Evolutionary conservation across 2,113 vertebrate genomes (phyloP).

Genomic region (Tringa solitaria): DNA sequence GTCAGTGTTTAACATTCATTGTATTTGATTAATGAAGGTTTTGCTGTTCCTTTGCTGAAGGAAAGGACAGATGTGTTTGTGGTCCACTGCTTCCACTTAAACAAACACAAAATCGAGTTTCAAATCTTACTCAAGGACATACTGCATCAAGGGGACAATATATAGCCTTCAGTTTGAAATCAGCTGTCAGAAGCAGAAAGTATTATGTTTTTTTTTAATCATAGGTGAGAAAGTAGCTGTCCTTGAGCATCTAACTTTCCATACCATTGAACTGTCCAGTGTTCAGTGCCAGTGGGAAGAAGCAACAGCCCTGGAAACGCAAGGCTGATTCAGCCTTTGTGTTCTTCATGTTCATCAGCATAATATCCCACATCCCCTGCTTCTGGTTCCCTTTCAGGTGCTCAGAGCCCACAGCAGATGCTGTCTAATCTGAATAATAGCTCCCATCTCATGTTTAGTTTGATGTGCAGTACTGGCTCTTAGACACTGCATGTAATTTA

Average conservation of each 20-base stretch:
- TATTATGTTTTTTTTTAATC: neutral
- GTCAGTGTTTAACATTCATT: conserved; percentile 20
- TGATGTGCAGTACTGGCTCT: neutral
- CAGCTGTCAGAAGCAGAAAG: conserved; percentile 7
- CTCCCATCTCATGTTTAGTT: neutral
- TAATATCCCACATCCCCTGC: neutral
- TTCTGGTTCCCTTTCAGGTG: neutral
- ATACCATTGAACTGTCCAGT: neutral
- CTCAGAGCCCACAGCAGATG: neutral
- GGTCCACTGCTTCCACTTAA: conserved; percentile 10
- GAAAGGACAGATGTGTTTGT: conserved; percentile 1
- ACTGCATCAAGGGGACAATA: neutral
- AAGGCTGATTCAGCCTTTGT: neutral
- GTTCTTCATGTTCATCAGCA: neutral
- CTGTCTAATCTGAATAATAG: neutral
- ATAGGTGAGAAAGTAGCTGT: neutral
- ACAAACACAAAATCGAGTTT: conserved; percentile 14
- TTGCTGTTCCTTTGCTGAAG: conserved; percentile 5
- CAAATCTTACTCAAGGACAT: neutral
- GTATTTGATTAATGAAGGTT: conserved; percentile 49
- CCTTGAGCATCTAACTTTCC: neutral
- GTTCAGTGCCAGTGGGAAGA: neutral
- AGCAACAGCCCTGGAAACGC: neutral
- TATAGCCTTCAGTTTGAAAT: conserved; percentile 4
- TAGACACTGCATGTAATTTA: neutral